These are phyloP conservation scores for Apogon hyalosoma DNA, from an alignment of 2,797 vertebrate species.

Conservation along the genomic window DNA sequence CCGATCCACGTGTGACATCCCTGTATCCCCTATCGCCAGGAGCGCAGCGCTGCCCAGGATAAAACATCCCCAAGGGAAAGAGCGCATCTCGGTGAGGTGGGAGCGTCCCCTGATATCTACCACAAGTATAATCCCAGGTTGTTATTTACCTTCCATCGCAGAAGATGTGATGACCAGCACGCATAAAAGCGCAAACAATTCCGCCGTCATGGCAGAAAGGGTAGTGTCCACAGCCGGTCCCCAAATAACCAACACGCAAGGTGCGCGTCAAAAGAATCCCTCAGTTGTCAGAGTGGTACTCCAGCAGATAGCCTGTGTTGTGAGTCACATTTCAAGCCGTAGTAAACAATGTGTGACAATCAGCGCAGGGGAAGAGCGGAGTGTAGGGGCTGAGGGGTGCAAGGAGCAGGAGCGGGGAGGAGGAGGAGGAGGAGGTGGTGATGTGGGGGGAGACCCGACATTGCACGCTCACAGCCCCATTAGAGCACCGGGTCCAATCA, in stretches of 20 bases:
- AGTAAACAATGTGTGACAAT: constrained; percentile 85
- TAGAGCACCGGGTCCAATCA: constrained; percentile 79
- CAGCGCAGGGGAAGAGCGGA: constrained; percentile 62
- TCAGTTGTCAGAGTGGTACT: constrained; percentile 78
- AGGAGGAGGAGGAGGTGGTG: background rate
- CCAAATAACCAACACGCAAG: constrained; percentile 73
- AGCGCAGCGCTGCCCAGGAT: constrained; percentile 36
- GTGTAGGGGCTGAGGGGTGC: constrained; percentile 56
- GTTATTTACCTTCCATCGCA: constrained; percentile 86
- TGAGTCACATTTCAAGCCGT: constrained; percentile 87
- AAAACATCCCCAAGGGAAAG: constrained; percentile 30
- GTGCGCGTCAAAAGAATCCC: constrained; percentile 78
- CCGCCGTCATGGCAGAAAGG: constrained; percentile 84
- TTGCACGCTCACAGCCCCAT: constrained; percentile 64
- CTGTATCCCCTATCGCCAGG: constrained; percentile 16
- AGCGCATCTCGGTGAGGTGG: constrained; percentile 11
- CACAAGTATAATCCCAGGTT: constrained; percentile 35
- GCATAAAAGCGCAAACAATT: constrained; percentile 84
- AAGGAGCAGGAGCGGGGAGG: constrained; percentile 13
- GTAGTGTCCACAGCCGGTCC: constrained; percentile 76
- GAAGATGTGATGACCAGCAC: constrained; percentile 80
- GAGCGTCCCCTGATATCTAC: constrained; percentile 25
- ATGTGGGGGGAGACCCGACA: constrained; percentile 58
- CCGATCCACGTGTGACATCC: constrained; percentile 73
- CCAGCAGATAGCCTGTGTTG: constrained; percentile 78